Conservation (phyloP, 2,888 invertebrate species). For the Phalera bucephala region DNA sequence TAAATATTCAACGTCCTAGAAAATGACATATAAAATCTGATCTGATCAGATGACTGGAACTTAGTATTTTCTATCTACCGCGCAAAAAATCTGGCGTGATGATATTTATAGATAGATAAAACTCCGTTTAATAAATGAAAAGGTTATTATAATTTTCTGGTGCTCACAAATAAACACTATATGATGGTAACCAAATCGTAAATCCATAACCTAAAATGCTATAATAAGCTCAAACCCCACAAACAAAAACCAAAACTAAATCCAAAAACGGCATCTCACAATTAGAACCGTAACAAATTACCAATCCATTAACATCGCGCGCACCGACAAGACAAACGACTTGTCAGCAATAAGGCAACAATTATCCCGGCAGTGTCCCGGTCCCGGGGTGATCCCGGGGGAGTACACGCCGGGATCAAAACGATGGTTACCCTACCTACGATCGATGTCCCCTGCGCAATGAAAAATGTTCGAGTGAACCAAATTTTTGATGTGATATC, state of each 20-base stretch:
- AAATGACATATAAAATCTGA: too few relatives aligned
- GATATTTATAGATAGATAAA: too few relatives aligned
- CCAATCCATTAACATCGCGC: conserved; percentile 61
- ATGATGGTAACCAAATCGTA: too few relatives aligned
- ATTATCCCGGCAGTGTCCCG: conserved; percentile 47
- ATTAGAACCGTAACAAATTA: conserved; percentile 62
- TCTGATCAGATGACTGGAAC: too few relatives aligned
- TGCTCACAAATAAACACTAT: too few relatives aligned
- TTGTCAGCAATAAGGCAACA: conserved; percentile 60
- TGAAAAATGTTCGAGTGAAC: conserved; percentile 16
- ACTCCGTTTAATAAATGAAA: too few relatives aligned
- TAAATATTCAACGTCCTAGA: too few relatives aligned
- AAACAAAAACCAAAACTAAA: not conserved
- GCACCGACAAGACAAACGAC: conserved; percentile 58
- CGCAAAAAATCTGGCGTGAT: too few relatives aligned
- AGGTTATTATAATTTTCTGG: too few relatives aligned
- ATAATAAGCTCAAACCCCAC: too few relatives aligned
- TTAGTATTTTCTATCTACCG: too few relatives aligned
- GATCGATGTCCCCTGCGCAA: conserved; percentile 32
- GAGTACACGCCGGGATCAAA: conserved; percentile 16
- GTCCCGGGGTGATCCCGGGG: conserved; percentile 26
- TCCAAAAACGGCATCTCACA: conserved; percentile 9
- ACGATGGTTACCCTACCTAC: conserved; percentile 36
- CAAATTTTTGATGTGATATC: conserved; percentile 6
- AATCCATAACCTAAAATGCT: too few relatives aligned